phyloP scores from a whole-genome alignment of 2,113 vertebrate genomes.

The Thryonomys swinderianus region DNA sequence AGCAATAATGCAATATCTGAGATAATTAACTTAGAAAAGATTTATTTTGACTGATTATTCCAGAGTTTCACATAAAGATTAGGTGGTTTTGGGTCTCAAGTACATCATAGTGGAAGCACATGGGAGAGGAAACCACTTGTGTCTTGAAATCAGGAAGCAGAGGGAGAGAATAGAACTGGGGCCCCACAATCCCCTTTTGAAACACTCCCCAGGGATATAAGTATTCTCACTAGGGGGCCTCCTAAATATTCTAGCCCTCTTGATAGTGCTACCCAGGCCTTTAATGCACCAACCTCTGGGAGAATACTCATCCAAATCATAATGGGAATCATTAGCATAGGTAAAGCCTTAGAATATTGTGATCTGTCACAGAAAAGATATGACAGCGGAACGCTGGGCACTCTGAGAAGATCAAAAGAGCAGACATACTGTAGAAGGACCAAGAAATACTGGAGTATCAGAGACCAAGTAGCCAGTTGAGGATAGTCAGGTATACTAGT shows the following conservation, averaged over 20 bases:
- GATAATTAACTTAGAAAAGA: background rate
- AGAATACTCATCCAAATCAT: background rate
- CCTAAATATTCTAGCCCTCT: background rate
- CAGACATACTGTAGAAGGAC: background rate
- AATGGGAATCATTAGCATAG: slow-evolving; percentile 8
- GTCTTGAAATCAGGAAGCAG: background rate
- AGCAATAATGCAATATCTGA: background rate
- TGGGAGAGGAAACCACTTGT: background rate
- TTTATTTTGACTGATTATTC: background rate
- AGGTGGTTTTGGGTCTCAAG: background rate
- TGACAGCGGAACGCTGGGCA: background rate
- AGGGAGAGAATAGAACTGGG: background rate
- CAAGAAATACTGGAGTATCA: background rate
- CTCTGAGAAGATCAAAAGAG: background rate
- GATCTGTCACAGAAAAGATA: background rate
- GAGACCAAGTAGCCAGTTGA: background rate
- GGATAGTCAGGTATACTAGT: background rate
- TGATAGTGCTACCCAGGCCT: background rate
- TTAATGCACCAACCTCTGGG: background rate
- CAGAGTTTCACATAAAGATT: background rate
- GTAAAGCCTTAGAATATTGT: slow-evolving; percentile 16
- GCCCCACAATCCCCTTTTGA: background rate
- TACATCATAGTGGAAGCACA: background rate
- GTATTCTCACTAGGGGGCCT: background rate
- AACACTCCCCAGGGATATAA: background rate